Conservation (phyloP, 2,113 vertebrate species). For the Menidia beryllina region DNA sequence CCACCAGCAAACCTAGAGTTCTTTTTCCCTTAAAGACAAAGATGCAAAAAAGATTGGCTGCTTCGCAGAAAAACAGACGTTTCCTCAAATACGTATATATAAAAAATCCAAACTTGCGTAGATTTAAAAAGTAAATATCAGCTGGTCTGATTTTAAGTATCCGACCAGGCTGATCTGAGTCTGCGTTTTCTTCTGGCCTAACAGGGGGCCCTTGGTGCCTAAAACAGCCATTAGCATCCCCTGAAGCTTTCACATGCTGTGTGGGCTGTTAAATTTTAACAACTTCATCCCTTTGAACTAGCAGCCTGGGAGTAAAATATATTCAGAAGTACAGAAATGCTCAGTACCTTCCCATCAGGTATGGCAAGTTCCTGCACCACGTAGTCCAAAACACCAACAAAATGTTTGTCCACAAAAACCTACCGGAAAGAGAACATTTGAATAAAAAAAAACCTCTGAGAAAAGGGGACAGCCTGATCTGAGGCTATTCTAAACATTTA, state of each 20-base stretch:
- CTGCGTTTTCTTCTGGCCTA: constrained; percentile 7
- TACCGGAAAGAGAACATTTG: constrained; percentile 38
- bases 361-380: constrained; percentile 76
- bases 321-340: constrained; percentile 12
- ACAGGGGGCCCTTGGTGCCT: constrained; percentile 20
- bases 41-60: constrained; percentile 39
- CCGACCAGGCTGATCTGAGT: neutral
- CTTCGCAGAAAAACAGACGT: constrained; percentile 2
- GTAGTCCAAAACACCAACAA: constrained; percentile 87
- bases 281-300: constrained; percentile 32
- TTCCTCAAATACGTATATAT: neutral
- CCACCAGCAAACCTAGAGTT: constrained; percentile 88
- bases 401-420: constrained; percentile 87
- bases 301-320: constrained; percentile 13
- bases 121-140: neutral
- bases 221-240: constrained; percentile 34
- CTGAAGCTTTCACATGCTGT: constrained; percentile 28
- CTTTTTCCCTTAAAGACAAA: constrained; percentile 81
- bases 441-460: neutral
- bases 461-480: neutral
- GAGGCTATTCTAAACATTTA: too few species aligned
- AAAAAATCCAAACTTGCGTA: neutral
- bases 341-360: constrained; percentile 83
- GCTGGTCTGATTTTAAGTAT: constrained; percentile 10
- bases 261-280: constrained; percentile 52